These are phyloP conservation scores for Vespertilio murinus DNA, from an alignment of 2,797 vertebrate genomes.

Conservation along the genomic window DNA sequence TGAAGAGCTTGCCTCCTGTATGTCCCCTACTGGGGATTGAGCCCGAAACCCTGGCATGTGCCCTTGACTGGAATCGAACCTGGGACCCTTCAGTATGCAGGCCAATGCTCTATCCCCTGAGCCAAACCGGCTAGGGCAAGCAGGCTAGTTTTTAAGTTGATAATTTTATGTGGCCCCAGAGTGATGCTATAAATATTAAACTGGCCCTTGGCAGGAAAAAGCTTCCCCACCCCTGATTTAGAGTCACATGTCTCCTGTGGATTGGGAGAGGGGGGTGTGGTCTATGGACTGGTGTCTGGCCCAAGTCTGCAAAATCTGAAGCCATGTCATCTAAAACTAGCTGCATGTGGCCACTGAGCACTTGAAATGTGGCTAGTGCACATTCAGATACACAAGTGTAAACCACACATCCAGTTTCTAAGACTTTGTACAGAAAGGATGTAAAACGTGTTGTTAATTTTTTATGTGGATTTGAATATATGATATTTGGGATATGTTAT, in stretches of 20 bases:
- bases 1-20: too few species aligned
- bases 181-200: too few species aligned
- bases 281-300: not conserved
- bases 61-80: too few species aligned
- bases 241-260: not conserved
- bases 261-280: too few species aligned
- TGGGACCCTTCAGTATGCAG: too few species aligned
- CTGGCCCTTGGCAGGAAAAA: too few species aligned
- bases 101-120: too few species aligned
- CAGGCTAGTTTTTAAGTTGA: too few species aligned
- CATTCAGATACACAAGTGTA: not conserved
- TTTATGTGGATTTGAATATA: not conserved
- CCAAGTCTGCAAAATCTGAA: not conserved
- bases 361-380: not conserved
- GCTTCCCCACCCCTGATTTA: not conserved
- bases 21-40: too few species aligned
- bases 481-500: not conserved
- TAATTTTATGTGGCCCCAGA: too few species aligned
- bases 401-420: not conserved
- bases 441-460: not conserved
- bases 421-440: not conserved
- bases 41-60: too few species aligned
- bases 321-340: not conserved
- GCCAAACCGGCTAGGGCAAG: too few species aligned
- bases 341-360: not conserved